Evolutionary conservation across 1,140 invertebrate genomes (phyloP).

Genomic region (Zaprionus tsacasi): DNA sequence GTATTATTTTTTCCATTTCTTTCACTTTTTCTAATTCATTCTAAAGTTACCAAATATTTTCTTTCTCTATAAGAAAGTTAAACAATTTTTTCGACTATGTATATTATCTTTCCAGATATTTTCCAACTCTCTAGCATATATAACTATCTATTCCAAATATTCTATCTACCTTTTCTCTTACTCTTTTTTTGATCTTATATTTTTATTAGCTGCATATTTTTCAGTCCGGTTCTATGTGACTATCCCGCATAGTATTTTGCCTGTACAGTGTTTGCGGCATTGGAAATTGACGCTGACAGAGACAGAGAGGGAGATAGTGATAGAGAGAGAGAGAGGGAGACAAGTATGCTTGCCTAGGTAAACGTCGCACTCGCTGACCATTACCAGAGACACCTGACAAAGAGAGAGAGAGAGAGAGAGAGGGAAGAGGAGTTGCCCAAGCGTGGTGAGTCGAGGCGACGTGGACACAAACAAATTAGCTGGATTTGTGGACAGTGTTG

Average conservation of each 20-base stretch:
- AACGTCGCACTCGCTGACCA: conserved; percentile 10
- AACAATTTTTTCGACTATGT: too few species aligned
- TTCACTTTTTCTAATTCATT: too few species aligned
- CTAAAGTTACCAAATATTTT: too few species aligned
- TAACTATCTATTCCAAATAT: too few species aligned
- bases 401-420: neutral
- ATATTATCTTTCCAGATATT: too few species aligned
- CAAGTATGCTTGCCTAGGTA: neutral
- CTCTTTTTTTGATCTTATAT: too few species aligned
- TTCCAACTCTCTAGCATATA: too few species aligned
- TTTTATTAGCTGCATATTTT: too few species aligned
- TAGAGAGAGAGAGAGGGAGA: neutral
- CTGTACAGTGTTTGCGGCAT: neutral
- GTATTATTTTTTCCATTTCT: too few species aligned
- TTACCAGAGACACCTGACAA: conserved; percentile 22
- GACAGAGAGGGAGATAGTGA: neutral
- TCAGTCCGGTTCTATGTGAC: neutral
- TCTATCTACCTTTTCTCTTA: too few species aligned
- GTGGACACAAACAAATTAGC: conserved; percentile 63
- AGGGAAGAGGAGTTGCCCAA: neutral
- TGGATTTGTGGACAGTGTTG: conserved; percentile 49
- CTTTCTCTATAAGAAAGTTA: too few species aligned
- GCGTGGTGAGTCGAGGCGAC: conserved; percentile 17
- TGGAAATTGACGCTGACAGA: neutral
- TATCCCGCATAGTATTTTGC: neutral